phyloP scores from a whole-genome alignment of 2,888 invertebrate genomes.

The Blera fallax region DNA sequence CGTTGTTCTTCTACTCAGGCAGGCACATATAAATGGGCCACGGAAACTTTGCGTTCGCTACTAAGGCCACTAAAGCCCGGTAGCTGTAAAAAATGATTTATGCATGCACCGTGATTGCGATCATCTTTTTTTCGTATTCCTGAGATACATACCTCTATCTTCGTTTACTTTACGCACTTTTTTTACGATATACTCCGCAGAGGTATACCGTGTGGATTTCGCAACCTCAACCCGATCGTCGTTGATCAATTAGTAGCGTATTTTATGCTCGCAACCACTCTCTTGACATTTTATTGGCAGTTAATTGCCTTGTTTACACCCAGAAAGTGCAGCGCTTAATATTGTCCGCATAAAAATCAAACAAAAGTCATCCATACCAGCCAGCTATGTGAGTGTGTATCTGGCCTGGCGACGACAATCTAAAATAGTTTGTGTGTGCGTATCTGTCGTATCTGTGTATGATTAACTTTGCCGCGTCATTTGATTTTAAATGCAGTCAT shows the following conservation, averaged over 20 bases:
- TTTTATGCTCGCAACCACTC: slow-evolving; percentile 55
- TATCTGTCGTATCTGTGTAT: slow-evolving; percentile 1
- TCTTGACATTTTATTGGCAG: slow-evolving; percentile 69
- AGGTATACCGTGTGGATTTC: not conserved
- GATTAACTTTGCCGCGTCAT: slow-evolving; percentile 69
- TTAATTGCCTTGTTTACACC: slow-evolving; percentile 71
- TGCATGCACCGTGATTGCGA: slow-evolving; percentile 21
- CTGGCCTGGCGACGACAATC: not conserved
- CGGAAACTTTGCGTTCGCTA: not conserved
- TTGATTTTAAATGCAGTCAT: slow-evolving; percentile 63
- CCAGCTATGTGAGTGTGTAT: not conserved
- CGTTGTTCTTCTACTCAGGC: not conserved
- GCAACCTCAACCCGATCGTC: slow-evolving; percentile 28
- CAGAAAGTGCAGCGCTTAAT: slow-evolving; percentile 59
- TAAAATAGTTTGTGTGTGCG: not conserved
- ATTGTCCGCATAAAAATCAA: slow-evolving; percentile 38
- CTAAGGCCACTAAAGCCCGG: slow-evolving; percentile 32
- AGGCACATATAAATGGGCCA: slow-evolving; percentile 19
- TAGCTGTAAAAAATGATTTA: slow-evolving; percentile 58
- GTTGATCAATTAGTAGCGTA: slow-evolving; percentile 56
- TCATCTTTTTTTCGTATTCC: not conserved
- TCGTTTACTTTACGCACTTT: not conserved
- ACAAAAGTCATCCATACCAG: slow-evolving; percentile 23
- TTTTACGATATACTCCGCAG: not conserved
- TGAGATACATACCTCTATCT: not conserved